Evolutionary conservation across 2,888 invertebrate species (phyloP), one percentile per base, ranked within the genome.

Genomic region (Andrena chrysosceles): DNA sequence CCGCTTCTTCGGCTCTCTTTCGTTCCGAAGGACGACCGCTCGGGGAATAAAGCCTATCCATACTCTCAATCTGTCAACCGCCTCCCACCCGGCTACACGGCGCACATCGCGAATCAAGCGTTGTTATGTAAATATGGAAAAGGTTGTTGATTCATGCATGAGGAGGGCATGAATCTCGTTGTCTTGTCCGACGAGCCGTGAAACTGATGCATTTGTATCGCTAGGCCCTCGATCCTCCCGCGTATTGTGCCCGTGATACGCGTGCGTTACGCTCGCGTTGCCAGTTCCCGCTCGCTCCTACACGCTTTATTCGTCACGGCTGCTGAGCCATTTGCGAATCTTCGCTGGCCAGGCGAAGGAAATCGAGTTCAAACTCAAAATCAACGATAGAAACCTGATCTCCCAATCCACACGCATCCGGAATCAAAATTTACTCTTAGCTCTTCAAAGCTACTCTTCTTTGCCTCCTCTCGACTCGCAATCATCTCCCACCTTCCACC

Each of bases 121-220:
- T 91, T 91, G 92, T 92, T 93, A 93, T 93, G 93, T 92, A 93
- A 93, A 93, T 93, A 92, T 93, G 91, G 91, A 93, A 93, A 93
- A 93, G 92, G 91, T 90, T 92, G 91, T 92, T 93, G 93, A 93
- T 93, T 93, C 92, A 92, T 92, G 92, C 91, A 92, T 91, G 92
- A 92, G 91, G 89, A 87, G 87, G 86, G 90, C 90, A 91, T 92
- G 92, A 93, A 93, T 89, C 89, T 90, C 90, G 91, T 91, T 91
- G 91, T 92, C 92, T 93, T 93, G 93, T 92, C 91, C 91, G 90
- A 90, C 91, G 92, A 93, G 93, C 93, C 92, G 92, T 92, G 92
- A 93, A 93, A 93, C 93, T 93, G 92, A 93, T 93, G 92, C 93
- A 93, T 93, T 92, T 91, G 91, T 91, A 92, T 92, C 91, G 90